These are phyloP conservation scores for Channa striata DNA, from an alignment of 2,797 vertebrate species.

Conservation along the genomic window DNA sequence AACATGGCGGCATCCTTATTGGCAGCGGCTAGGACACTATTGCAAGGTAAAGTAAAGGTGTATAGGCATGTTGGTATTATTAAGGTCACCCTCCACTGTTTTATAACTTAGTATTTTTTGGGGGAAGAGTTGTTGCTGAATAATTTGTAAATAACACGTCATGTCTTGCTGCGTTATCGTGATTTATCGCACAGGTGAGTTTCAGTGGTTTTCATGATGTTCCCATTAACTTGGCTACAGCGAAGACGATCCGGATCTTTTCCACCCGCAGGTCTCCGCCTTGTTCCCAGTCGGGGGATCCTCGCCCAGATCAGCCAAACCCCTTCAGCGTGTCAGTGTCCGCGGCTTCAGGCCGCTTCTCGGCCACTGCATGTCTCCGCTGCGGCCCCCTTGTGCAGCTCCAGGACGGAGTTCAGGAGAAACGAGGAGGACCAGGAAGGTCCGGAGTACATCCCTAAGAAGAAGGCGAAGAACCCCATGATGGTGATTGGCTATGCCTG, in stretches of 20 bases:
- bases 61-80: too few species aligned
- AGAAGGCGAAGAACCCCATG: conserved; percentile 92
- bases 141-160: too few species aligned
- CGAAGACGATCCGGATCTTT: too few species aligned
- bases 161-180: too few species aligned
- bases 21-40: conserved; percentile 43
- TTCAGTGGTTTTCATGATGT: too few species aligned
- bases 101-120: too few species aligned
- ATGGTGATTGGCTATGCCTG: conserved; percentile 90
- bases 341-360: conserved; percentile 10
- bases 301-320: conserved; percentile 7
- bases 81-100: too few species aligned
- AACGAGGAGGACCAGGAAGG: conserved; percentile 49
- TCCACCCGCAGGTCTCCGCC: conserved; percentile 45
- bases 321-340: conserved; percentile 5
- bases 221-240: too few species aligned
- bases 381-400: conserved; percentile 33
- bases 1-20: conserved; percentile 81
- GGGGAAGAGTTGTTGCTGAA: too few species aligned
- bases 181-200: too few species aligned
- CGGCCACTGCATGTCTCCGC: conserved; percentile 62
- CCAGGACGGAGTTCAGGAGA: conserved; percentile 44
- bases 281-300: conserved; percentile 19
- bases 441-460: conserved; percentile 88
- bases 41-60: conserved; percentile 71